These are phyloP conservation scores for Mactromeris polynyma DNA, from an alignment of 2,888 invertebrate genomes.

Conservation along the genomic window DNA sequence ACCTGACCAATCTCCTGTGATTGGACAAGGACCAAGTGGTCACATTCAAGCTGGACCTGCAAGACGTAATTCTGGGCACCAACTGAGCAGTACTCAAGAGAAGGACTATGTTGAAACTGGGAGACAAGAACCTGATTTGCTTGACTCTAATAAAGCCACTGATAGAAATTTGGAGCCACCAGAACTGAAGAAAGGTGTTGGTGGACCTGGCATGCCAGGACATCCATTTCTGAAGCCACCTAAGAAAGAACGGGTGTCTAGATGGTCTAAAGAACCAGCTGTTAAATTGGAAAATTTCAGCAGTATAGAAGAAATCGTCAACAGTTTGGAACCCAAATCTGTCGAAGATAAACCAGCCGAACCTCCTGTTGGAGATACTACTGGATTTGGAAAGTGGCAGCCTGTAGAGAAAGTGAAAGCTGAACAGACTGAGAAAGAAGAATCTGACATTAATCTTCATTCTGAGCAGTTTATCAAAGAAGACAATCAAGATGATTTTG, in stretches of 20 bases:
- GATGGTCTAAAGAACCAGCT: not conserved
- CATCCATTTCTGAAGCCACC: slow-evolving; percentile 37
- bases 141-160: not conserved
- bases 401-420: slow-evolving; percentile 12
- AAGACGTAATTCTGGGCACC: not conserved
- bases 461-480: not conserved
- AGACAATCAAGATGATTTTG: not conserved
- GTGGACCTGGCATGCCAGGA: slow-evolving; percentile 55
- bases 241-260: not conserved
- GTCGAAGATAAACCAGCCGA: not conserved
- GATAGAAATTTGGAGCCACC: not conserved
- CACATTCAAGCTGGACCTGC: not conserved
- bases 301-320: not conserved
- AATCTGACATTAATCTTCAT: not conserved
- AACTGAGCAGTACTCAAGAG: not conserved
- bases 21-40: not conserved
- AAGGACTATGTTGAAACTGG: not conserved
- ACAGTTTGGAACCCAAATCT: not conserved
- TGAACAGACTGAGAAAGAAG: not conserved
- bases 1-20: slow-evolving; percentile 7
- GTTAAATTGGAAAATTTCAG: not conserved
- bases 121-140: not conserved
- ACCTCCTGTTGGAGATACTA: not conserved
- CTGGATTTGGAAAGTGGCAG: slow-evolving; percentile 42
- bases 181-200: slow-evolving; percentile 23